Evolutionary conservation across 2,113 vertebrate genomes (phyloP).

Genomic region (Myotis yumanensis): DNA sequence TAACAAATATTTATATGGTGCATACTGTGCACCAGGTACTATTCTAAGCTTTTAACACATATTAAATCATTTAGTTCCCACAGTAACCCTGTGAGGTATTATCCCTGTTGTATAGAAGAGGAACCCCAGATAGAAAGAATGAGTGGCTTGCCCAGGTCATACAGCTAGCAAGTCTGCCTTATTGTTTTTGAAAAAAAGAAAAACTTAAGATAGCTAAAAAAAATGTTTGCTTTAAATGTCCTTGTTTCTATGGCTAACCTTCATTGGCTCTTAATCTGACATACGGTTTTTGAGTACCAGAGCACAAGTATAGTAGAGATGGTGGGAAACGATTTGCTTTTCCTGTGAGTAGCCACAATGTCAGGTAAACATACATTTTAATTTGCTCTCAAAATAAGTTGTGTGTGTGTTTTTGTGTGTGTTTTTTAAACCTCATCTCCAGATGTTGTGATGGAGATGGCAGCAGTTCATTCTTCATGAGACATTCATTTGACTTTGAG

Average conservation of each 20-base stretch:
- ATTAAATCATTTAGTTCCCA: slow-evolving; percentile 6
- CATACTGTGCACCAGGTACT: neutral
- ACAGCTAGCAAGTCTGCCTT: neutral
- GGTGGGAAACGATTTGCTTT: neutral
- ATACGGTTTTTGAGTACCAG: neutral
- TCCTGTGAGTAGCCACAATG: neutral
- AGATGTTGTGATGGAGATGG: slow-evolving; percentile 14
- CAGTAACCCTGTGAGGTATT: neutral
- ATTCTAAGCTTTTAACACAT: neutral
- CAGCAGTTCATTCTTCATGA: slow-evolving; percentile 21
- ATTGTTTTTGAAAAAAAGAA: neutral
- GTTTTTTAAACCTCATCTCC: neutral
- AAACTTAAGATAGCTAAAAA: neutral
- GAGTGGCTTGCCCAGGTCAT: neutral
- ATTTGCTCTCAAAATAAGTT: slow-evolving; percentile 19
- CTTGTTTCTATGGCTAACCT: slow-evolving; percentile 24
- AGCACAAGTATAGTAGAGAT: neutral
- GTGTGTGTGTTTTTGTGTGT: too few relatives aligned
- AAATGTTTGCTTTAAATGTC: neutral
- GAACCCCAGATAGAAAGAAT: neutral
- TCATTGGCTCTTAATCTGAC: neutral
- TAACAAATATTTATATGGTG: neutral
- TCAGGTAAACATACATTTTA: slow-evolving; percentile 41
- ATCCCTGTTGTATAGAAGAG: neutral
- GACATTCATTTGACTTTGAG: slow-evolving; percentile 30